phyloP scores from a whole-genome alignment of 2,888 invertebrate species.

The Syritta pipiens region DNA sequence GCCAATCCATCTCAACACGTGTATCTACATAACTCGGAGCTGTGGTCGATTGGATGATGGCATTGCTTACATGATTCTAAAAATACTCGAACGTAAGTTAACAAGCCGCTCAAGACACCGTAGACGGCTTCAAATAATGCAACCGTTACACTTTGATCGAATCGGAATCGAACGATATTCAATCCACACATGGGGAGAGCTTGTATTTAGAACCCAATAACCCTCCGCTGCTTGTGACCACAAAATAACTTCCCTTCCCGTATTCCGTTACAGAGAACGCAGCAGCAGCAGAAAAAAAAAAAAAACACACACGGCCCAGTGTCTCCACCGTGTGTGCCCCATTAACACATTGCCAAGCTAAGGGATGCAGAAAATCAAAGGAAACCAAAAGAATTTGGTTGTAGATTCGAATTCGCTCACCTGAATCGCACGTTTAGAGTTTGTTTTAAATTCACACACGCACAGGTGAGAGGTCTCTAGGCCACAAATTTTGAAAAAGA shows the following conservation, averaged over 20 bases:
- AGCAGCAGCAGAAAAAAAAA: conserved; percentile 4
- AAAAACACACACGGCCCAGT: conserved; percentile 17
- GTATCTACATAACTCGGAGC: too few species aligned
- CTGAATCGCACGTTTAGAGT: conserved; percentile 11
- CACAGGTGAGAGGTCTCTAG: neutral
- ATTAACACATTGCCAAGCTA: conserved; percentile 58
- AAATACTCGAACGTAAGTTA: conserved; percentile 19
- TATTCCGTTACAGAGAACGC: conserved; percentile 51
- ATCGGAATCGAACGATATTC: conserved; percentile 55
- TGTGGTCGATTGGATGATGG: conserved; percentile 53
- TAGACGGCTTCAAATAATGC: conserved; percentile 23
- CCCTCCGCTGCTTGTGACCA: too few species aligned
- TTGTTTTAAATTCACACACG: neutral
- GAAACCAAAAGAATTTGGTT: conserved; percentile 4
- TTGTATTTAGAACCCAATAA: too few species aligned
- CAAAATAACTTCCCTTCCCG: conserved; percentile 46
- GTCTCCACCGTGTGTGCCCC: conserved; percentile 29
- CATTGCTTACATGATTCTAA: conserved; percentile 59
- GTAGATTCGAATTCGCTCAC: conserved; percentile 34
- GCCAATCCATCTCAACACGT: too few species aligned
- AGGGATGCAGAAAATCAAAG: conserved; percentile 48
- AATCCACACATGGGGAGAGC: conserved; percentile 42
- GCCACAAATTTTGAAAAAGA: neutral
- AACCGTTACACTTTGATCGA: conserved; percentile 54
- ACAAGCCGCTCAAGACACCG: conserved; percentile 1